phyloP scores from a whole-genome alignment of 2,888 invertebrate species.

The Meliscaeva auricollis region DNA sequence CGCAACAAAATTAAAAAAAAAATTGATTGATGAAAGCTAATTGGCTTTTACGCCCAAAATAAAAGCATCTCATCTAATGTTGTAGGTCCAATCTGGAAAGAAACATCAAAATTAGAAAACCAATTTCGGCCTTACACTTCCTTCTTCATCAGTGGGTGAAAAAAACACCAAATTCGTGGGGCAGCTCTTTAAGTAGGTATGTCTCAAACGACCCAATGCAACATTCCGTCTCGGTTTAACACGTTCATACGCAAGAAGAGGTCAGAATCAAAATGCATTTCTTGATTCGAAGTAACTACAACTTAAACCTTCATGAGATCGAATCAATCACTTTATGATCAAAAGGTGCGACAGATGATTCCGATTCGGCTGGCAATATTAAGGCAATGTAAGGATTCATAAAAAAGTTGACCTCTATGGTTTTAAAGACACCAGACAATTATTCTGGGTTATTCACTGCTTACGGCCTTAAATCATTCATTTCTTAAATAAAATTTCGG shows the following conservation, averaged over 20 bases:
- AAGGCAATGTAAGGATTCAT: background rate
- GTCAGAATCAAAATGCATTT: constrained; percentile 1
- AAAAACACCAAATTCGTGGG: constrained; percentile 5
- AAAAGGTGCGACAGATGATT: background rate
- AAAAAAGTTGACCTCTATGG: background rate
- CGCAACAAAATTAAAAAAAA: constrained; percentile 19
- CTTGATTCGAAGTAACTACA: constrained; percentile 28
- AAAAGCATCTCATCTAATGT: constrained; percentile 27
- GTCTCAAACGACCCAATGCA: constrained; percentile 31
- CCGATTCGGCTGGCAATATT: background rate
- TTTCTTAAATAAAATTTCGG: too few relatives aligned
- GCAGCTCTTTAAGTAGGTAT: constrained; percentile 38
- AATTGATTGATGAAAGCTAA: constrained; percentile 82
- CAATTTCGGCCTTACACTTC: constrained; percentile 22
- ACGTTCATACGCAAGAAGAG: background rate
- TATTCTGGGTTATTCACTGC: too few relatives aligned
- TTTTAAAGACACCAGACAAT: too few relatives aligned
- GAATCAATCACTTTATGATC: constrained; percentile 61
- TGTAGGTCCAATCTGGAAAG: constrained; percentile 40
- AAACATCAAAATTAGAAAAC: constrained; percentile 63
- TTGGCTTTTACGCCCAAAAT: constrained; percentile 78
- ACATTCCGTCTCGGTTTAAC: constrained; percentile 43
- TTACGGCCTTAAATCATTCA: too few relatives aligned
- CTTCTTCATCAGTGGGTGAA: constrained; percentile 29
- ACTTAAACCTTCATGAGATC: constrained; percentile 7